phyloP scores from a whole-genome alignment of 2,888 invertebrate genomes.

The Meiosimyza platycephala region DNA sequence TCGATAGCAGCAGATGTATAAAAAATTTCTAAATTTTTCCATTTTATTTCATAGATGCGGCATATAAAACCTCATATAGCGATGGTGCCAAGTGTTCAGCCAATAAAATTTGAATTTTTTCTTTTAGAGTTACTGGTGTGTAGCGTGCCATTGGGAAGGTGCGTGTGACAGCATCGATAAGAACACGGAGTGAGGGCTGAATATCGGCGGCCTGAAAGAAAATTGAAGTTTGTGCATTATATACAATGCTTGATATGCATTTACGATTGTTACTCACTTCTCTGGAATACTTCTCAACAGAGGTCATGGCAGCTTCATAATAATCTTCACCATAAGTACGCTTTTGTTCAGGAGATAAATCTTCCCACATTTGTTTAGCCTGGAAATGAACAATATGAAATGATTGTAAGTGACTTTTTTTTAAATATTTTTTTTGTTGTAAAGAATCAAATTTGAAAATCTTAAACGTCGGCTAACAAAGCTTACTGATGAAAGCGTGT shows the following conservation, averaged over 20 bases:
- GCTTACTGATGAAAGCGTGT: no score
- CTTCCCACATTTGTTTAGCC: constrained; percentile 86
- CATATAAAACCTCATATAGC: constrained; percentile 83
- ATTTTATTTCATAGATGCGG: constrained; percentile 54
- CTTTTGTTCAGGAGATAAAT: constrained; percentile 80
- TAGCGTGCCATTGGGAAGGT: constrained; percentile 87
- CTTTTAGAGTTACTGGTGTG: constrained; percentile 82
- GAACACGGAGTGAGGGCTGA: constrained; percentile 79
- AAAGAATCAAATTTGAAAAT: no score
- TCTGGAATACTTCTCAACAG: constrained; percentile 83
- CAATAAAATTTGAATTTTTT: constrained; percentile 82
- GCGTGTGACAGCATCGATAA: constrained; percentile 81
- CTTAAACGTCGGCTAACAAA: no score
- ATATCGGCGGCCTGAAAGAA: constrained; percentile 77
- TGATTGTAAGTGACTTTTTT: no score
- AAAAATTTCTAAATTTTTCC: no score
- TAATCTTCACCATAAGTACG: constrained; percentile 85
- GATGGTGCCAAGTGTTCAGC: constrained; percentile 85
- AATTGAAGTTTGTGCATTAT: background rate
- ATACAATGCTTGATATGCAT: background rate
- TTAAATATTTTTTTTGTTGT: no score
- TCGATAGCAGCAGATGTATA: no score
- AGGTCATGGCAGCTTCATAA: constrained; percentile 83
- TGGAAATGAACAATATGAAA: constrained; percentile 59
- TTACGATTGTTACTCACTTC: constrained; percentile 61